These are phyloP conservation scores for Antedon mediterranea DNA, from an alignment of 53 echinoderm and acorn worm species.

Conservation along the genomic window DNA sequence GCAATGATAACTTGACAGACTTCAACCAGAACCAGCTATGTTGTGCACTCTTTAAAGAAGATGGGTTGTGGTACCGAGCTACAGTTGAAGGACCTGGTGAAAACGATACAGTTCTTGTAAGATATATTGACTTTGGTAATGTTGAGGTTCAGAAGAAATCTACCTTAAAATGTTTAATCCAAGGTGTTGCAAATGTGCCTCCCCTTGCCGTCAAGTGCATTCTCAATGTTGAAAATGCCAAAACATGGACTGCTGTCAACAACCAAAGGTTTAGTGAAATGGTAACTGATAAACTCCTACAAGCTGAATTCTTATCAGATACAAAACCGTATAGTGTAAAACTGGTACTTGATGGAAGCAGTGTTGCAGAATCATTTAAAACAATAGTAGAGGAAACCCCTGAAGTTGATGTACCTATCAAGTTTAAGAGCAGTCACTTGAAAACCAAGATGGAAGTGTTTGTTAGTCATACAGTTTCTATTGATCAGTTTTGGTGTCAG, in stretches of 20 bases:
- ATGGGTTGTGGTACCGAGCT: conserved; percentile 79
- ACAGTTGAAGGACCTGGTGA: conserved; percentile 12
- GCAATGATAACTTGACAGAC: neutral
- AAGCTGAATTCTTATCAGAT: neutral
- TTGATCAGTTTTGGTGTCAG: conserved; percentile 34
- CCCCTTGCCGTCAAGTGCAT: conserved; percentile 34
- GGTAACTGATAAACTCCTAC: neutral
- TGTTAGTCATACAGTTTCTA: neutral
- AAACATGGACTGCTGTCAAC: neutral
- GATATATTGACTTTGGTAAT: conserved; percentile 78
- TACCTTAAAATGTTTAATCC: conserved; percentile 19
- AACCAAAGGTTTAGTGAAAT: neutral
- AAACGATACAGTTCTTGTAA: conserved; percentile 16
- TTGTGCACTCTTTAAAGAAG: conserved; percentile 45
- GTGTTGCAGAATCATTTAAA: neutral
- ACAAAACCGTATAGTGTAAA: neutral
- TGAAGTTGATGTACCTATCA: neutral
- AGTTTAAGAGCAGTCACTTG: neutral
- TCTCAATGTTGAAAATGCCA: conserved; percentile 12
- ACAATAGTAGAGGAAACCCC: neutral
- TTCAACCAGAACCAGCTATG: conserved; percentile 12
- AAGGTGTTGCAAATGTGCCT: conserved; percentile 23
- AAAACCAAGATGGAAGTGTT: neutral
- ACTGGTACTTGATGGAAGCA: neutral
- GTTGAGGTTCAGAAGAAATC: conserved; percentile 22